Percentiles rank a stretch among this genome's conserved stretches.
Evolutionary conservation across 1,140 invertebrate species (phyloP).

Genomic region (Drosophila ananassae): DNA sequence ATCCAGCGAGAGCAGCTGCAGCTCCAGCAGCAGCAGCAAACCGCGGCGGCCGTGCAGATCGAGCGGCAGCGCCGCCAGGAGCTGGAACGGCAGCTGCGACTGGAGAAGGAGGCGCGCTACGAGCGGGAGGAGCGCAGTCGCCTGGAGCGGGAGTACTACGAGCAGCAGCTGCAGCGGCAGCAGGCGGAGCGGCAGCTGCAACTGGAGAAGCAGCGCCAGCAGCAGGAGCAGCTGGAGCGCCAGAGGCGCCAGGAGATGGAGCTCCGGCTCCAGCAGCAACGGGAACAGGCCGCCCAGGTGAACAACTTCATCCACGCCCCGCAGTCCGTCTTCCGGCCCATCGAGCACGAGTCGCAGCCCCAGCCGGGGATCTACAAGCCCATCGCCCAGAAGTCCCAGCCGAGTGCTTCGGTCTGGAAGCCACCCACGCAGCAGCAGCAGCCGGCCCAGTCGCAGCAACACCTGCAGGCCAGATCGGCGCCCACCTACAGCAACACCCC

Average conservation of each 20-base stretch:
- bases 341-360: slow-evolving; percentile 53
- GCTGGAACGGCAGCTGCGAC: slow-evolving; percentile 58
- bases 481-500: slow-evolving; percentile 59
- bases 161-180: slow-evolving; percentile 63
- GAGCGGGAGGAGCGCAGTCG: slow-evolving; percentile 68
- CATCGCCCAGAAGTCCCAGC: slow-evolving; percentile 62
- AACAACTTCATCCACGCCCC: slow-evolving; percentile 90
- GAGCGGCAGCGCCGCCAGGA: slow-evolving; percentile 69
- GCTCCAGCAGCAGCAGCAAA: slow-evolving; percentile 58
- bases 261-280: slow-evolving; percentile 40
- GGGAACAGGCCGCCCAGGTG: slow-evolving; percentile 83
- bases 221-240: slow-evolving; percentile 64
- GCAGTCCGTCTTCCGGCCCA: slow-evolving; percentile 89
- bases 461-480: slow-evolving; percentile 42
- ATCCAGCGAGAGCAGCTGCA: slow-evolving; percentile 45
- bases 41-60: slow-evolving; percentile 67
- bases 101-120: slow-evolving; percentile 65
- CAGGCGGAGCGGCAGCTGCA: slow-evolving; percentile 64
- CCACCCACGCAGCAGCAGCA: slow-evolving; percentile 34
- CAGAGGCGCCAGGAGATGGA: slow-evolving; percentile 44
- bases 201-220: slow-evolving; percentile 60
- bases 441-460: slow-evolving; percentile 28
- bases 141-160: slow-evolving; percentile 65
- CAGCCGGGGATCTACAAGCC: slow-evolving; percentile 71
- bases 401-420: slow-evolving; percentile 39